Percentiles rank a stretch among this genome's conserved stretches.
phyloP scores from a whole-genome alignment of 2,888 invertebrate species.

The Philonicus albiceps region DNA sequence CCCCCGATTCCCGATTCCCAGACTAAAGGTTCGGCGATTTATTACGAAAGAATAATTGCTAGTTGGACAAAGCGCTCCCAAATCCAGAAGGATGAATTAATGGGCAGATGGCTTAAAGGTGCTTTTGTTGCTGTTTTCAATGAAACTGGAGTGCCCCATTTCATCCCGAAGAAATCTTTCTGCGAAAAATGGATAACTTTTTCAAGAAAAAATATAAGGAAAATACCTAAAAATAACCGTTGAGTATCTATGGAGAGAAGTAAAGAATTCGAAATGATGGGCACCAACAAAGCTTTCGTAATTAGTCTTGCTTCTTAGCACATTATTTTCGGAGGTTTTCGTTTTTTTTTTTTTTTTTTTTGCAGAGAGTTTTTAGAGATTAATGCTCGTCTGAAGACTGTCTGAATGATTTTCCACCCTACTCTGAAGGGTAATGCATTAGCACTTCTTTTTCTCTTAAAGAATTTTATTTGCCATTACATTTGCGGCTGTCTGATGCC shows the following conservation, averaged over 20 bases:
- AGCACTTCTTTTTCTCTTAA: not conserved
- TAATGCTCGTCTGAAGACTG: not conserved
- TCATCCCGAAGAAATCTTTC: not conserved
- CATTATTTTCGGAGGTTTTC: not conserved
- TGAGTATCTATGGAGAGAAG: not conserved
- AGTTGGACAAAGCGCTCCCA: not conserved
- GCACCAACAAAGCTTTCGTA: not conserved
- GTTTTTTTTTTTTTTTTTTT: too few relatives aligned
- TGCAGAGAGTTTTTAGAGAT: not conserved
- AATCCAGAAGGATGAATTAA: not conserved
- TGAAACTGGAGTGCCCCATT: not conserved
- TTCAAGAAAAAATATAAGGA: not conserved
- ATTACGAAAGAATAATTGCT: not conserved
- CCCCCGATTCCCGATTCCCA: not conserved
- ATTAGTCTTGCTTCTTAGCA: not conserved
- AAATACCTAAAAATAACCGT: not conserved
- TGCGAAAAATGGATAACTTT: not conserved
- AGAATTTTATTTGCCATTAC: not conserved
- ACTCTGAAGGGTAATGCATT: not conserved
- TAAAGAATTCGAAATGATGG: not conserved
- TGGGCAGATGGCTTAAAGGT: not conserved
- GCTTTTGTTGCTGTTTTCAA: not conserved
- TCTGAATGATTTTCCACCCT: not conserved
- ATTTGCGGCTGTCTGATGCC: not conserved
- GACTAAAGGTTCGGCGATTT: not conserved